These are phyloP conservation scores for Euborellia annulipes DNA, from an alignment of 1,140 invertebrate genomes.

Conservation along the genomic window DNA sequence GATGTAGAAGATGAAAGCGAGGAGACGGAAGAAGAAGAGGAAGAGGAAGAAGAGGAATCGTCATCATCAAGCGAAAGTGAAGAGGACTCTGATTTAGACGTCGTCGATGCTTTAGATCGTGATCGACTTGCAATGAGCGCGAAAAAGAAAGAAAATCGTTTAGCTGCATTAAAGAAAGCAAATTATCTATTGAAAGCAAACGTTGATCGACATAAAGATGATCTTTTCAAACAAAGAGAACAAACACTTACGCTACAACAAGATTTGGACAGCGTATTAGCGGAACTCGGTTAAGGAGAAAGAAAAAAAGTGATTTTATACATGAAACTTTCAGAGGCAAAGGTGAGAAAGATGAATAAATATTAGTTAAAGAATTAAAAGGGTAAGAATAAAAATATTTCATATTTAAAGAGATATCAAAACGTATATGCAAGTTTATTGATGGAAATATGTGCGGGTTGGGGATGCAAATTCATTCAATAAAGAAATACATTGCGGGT, in stretches of 20 bases:
- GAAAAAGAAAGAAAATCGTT: slow-evolving; percentile 57
- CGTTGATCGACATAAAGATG: slow-evolving; percentile 68
- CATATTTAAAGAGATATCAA: too few relatives aligned
- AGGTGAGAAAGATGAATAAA: too few relatives aligned
- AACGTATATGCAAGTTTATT: too few relatives aligned
- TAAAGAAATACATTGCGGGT: too few relatives aligned
- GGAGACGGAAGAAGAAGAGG: slow-evolving; percentile 43
- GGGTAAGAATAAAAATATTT: too few relatives aligned
- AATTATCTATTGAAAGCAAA: slow-evolving; percentile 72
- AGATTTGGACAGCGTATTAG: slow-evolving; percentile 64
- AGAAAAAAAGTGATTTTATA: too few relatives aligned
- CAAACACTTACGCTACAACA: slow-evolving; percentile 56
- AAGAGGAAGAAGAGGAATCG: slow-evolving; percentile 38
- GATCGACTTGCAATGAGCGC: slow-evolving; percentile 36
- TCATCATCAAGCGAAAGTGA: slow-evolving; percentile 38
- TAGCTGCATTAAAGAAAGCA: slow-evolving; percentile 65
- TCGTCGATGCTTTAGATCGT: slow-evolving; percentile 41
- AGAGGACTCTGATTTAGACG: slow-evolving; percentile 46
- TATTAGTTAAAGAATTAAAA: too few relatives aligned
- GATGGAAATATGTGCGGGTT: too few relatives aligned
- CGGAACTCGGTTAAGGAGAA: slow-evolving; percentile 51
- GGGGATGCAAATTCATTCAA: too few relatives aligned
- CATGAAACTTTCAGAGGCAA: too few relatives aligned
- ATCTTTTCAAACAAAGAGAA: slow-evolving; percentile 63
- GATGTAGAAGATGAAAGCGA: slow-evolving; percentile 39